phyloP scores from a whole-genome alignment of 1,140 invertebrate genomes.

The Delia radicum region DNA sequence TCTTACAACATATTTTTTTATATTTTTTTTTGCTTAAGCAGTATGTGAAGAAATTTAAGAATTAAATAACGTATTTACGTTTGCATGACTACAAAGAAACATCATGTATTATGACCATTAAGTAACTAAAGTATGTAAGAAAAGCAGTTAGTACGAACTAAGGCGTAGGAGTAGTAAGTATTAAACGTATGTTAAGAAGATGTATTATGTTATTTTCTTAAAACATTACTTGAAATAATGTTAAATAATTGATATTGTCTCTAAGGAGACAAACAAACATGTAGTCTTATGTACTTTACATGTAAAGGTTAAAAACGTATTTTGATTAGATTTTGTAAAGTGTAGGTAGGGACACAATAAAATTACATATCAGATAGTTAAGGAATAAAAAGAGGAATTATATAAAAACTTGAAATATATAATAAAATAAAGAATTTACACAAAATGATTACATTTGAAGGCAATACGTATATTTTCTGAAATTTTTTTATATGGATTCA shows the following conservation, averaged over 20 bases:
- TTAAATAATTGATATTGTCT: constrained; percentile 21
- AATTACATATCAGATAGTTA: too few species aligned
- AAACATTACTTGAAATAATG: constrained; percentile 8
- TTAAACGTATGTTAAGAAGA: background rate
- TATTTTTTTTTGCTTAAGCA: background rate
- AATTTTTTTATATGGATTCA: too few species aligned
- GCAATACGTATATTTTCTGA: too few species aligned
- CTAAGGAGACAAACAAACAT: background rate
- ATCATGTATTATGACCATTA: background rate
- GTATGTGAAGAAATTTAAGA: background rate
- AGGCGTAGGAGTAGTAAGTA: background rate
- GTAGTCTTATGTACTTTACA: background rate
- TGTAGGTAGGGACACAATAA: too few species aligned
- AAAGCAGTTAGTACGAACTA: background rate
- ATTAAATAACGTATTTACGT: background rate
- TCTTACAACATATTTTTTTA: constrained; percentile 9
- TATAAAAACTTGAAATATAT: too few species aligned
- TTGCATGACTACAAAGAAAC: background rate
- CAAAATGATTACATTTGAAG: too few species aligned
- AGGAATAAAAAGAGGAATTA: too few species aligned
- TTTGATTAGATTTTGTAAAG: too few species aligned
- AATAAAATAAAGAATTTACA: too few species aligned
- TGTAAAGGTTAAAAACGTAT: too few species aligned
- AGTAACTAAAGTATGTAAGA: background rate
- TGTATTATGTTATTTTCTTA: constrained; percentile 17